Percentiles rank a stretch among this genome's conserved stretches.
Conservation (phyloP, 2,113 vertebrate genomes). For the Cyphomyrus discorhynchus region DNA sequence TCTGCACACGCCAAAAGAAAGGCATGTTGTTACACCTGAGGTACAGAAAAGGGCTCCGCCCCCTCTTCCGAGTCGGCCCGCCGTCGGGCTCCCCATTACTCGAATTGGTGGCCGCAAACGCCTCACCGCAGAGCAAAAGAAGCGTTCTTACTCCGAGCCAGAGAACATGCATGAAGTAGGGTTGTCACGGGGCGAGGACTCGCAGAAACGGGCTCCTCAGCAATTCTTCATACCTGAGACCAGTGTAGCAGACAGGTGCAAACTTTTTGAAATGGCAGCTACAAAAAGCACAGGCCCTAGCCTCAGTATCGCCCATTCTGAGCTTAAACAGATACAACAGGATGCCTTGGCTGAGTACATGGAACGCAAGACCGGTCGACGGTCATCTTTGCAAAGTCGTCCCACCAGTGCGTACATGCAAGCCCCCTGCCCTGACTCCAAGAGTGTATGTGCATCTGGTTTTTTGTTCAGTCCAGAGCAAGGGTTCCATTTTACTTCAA, state of each 20-base stretch:
- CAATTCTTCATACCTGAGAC: constrained; percentile 61
- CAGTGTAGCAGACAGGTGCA: constrained; percentile 75
- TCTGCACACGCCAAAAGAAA: constrained; percentile 76
- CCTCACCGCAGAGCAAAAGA: constrained; percentile 80
- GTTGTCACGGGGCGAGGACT: constrained; percentile 60
- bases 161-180: constrained; percentile 91
- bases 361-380: constrained; percentile 71
- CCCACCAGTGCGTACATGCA: constrained; percentile 66
- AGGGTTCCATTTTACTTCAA: constrained; percentile 35
- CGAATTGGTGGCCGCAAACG: constrained; percentile 78
- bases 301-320: constrained; percentile 51
- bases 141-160: constrained; percentile 86
- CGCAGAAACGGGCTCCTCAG: constrained; percentile 46
- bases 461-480: constrained; percentile 78
- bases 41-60: constrained; percentile 40
- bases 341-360: constrained; percentile 79
- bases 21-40: constrained; percentile 67
- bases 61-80: constrained; percentile 45
- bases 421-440: constrained; percentile 49
- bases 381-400: constrained; percentile 51
- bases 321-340: constrained; percentile 84
- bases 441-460: constrained; percentile 70
- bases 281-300: constrained; percentile 33
- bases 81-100: constrained; percentile 35
- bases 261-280: constrained; percentile 73